These are phyloP conservation scores for Euleptes europaea DNA, from an alignment of 2,113 vertebrate genomes.

Conservation along the genomic window DNA sequence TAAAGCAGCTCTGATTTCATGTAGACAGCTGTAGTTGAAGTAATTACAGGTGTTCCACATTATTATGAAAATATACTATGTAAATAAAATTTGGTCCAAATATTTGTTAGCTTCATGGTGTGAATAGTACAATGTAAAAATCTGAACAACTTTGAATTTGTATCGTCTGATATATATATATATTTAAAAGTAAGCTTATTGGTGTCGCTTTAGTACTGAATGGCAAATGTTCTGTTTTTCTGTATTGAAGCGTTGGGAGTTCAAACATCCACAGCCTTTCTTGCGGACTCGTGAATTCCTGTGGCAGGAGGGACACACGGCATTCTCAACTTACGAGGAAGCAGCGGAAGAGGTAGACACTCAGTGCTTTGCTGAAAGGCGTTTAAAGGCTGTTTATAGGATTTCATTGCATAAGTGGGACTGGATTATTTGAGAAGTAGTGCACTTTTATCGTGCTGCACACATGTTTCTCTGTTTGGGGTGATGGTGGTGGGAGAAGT, in stretches of 20 bases:
- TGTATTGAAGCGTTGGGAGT: conserved; percentile 90
- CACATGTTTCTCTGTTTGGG: neutral
- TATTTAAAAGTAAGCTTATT: too few species aligned
- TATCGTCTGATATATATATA: neutral
- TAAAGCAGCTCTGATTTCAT: neutral
- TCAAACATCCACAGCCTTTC: conserved; percentile 98
- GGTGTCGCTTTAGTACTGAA: neutral
- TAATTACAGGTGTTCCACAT: too few species aligned
- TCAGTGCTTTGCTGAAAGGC: neutral
- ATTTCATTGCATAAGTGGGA: neutral
- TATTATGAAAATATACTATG: neutral
- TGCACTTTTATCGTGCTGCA: neutral
- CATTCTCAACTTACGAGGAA: conserved; percentile 93
- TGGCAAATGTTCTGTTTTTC: neutral
- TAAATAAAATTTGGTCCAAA: neutral
- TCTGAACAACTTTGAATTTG: neutral
- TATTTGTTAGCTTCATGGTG: neutral
- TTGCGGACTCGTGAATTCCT: conserved; percentile 97
- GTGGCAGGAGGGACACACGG: conserved; percentile 97
- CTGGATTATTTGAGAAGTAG: neutral
- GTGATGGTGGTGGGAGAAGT: neutral
- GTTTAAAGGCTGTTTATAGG: neutral
- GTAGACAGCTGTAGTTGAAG: too few species aligned
- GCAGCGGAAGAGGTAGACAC: conserved; percentile 88
- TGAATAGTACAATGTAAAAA: neutral